Evolutionary conservation across 2,797 vertebrate species (phyloP).

Genomic region (Botia almorhae): DNA sequence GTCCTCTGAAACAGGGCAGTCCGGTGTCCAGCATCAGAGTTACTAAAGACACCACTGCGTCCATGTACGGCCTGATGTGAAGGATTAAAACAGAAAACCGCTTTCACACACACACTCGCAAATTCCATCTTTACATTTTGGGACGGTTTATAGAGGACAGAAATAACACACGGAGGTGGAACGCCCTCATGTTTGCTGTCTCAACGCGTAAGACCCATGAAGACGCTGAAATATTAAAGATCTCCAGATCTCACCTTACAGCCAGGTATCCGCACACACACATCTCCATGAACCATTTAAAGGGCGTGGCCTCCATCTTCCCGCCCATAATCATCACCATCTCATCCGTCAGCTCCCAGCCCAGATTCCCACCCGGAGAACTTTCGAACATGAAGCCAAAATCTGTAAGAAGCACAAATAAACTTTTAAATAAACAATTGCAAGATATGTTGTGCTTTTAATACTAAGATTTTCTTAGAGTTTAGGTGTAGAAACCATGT

Average conservation of each 20-base stretch:
- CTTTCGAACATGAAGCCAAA: conserved; percentile 99
- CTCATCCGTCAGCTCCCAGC: conserved; percentile 97
- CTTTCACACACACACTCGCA: neutral
- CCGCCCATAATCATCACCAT: conserved; percentile 99
- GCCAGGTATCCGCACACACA: conserved; percentile 95
- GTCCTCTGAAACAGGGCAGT: conserved; percentile 95
- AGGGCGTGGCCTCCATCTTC: conserved; percentile 97
- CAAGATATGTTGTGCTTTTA: neutral
- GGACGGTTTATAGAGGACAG: neutral
- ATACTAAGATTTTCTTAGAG: too few species aligned
- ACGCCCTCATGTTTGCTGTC: neutral
- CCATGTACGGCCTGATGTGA: conserved; percentile 91
- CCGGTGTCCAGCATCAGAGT: conserved; percentile 97
- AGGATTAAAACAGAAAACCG: neutral
- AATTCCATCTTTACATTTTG: neutral
- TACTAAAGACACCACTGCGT: conserved; percentile 94
- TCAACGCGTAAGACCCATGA: conserved; percentile 9
- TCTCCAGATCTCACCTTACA: conserved; percentile 82
- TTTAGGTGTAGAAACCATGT: too few species aligned
- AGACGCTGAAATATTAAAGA: conserved; percentile 52
- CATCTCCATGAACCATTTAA: conserved; percentile 99
- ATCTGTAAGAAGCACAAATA: conserved; percentile 74
- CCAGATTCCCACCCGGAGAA: conserved; percentile 94
- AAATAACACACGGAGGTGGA: neutral
- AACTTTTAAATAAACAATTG: neutral